A percentile compares a stretch with the other conserved stretches of the same genome.
Conservation (phyloP, 2,888 invertebrate species). For the Mimumesa dahlbomi region DNA sequence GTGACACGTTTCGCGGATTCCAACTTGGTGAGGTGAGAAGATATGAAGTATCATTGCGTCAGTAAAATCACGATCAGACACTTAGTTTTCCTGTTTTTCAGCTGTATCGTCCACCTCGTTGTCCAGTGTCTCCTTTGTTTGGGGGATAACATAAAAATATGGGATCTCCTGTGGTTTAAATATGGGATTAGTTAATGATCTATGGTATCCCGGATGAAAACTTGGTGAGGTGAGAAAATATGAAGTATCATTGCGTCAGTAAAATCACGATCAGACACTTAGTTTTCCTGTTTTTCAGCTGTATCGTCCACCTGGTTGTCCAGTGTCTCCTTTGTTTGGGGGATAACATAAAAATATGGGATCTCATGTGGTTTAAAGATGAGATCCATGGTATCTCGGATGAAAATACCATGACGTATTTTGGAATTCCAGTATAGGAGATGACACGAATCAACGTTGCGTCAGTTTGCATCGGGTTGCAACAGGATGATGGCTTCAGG, state of each 20-base stretch:
- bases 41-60: not conserved
- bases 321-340: not conserved
- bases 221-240: not conserved
- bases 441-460: conserved; percentile 25
- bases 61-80: not conserved
- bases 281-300: not conserved
- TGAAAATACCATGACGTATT: conserved; percentile 40
- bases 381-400: conserved; percentile 28
- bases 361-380: too few relatives aligned
- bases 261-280: not conserved
- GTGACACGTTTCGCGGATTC: conserved; percentile 33
- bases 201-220: conserved; percentile 27
- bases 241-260: not conserved
- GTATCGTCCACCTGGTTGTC: not conserved
- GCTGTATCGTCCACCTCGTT: not conserved
- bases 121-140: not conserved
- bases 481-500: conserved; percentile 4
- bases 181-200: too few relatives aligned
- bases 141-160: too few relatives aligned
- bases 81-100: too few relatives aligned
- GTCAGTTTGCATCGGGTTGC: conserved; percentile 26
- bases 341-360: too few relatives aligned
- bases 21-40: not conserved
- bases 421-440: conserved; percentile 42
- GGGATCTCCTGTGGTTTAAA: too few relatives aligned